Evolutionary conservation across 2,888 invertebrate genomes (phyloP).

Genomic region (Sphecodes monilicornis): DNA sequence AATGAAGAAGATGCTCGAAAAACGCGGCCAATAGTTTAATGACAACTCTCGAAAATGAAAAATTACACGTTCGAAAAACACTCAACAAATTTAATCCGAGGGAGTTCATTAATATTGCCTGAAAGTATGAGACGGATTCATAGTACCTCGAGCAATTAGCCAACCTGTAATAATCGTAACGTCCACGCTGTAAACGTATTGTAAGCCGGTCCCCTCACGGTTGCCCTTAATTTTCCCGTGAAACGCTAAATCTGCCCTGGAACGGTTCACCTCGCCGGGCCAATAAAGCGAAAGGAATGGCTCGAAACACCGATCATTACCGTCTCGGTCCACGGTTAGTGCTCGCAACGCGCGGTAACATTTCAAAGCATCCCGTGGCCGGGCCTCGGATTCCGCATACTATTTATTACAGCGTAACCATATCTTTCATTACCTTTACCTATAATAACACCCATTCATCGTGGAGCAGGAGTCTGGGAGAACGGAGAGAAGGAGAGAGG

Average conservation of each 20-base stretch:
- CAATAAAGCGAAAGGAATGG: conserved; percentile 37
- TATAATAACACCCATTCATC: conserved; percentile 57
- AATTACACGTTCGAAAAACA: conserved; percentile 6
- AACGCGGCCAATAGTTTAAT: no score
- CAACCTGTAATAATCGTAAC: not conserved
- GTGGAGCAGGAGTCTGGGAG: not conserved
- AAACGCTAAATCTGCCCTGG: conserved; percentile 45
- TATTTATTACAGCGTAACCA: conserved; percentile 58
- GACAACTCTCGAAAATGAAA: not conserved
- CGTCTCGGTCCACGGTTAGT: conserved; percentile 14
- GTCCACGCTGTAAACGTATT: not conserved
- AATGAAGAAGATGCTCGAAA: no score
- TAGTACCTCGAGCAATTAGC: conserved; percentile 2
- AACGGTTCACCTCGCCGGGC: conserved; percentile 23
- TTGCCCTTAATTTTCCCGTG: conserved; percentile 45
- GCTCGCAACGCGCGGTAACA: conserved; percentile 8
- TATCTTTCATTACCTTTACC: conserved; percentile 59
- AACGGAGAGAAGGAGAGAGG: not conserved
- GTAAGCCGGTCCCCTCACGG: not conserved
- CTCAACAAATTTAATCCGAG: not conserved
- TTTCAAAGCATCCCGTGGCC: not conserved
- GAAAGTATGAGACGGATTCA: not conserved
- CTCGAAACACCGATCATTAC: conserved; percentile 52
- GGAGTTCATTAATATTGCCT: not conserved
- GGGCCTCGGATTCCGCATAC: conserved; percentile 41